These are phyloP conservation scores for Diorhabda carinulata DNA, from an alignment of 1,140 invertebrate species.

Conservation along the genomic window DNA sequence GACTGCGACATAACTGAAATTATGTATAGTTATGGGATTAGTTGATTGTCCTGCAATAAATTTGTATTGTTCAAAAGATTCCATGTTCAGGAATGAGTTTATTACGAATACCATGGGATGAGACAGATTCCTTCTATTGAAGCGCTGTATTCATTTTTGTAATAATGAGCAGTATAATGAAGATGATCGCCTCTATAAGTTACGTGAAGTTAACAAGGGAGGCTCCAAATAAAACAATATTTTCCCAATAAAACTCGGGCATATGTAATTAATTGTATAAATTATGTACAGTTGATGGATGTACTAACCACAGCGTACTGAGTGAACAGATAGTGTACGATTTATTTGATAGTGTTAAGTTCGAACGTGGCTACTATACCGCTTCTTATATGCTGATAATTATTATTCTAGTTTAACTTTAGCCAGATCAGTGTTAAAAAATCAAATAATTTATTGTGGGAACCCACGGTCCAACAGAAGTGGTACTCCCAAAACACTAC, in stretches of 20 bases:
- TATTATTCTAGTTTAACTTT: constrained; percentile 33
- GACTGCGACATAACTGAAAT: neutral
- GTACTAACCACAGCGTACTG: constrained; percentile 23
- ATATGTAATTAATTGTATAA: constrained; percentile 43
- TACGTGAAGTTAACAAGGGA: constrained; percentile 30
- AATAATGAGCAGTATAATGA: neutral
- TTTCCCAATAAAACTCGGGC: constrained; percentile 16
- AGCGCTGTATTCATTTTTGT: neutral
- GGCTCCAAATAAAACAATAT: constrained; percentile 11
- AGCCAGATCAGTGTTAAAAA: constrained; percentile 42
- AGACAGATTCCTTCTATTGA: neutral
- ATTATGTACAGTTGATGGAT: constrained; percentile 36
- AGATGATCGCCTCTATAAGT: neutral
- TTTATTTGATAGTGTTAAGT: constrained; percentile 34
- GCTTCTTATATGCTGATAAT: constrained; percentile 31
- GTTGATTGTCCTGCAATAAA: neutral
- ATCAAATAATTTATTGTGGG: constrained; percentile 38
- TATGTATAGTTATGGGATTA: neutral
- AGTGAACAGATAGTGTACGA: too few relatives aligned
- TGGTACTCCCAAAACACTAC: constrained; percentile 41
- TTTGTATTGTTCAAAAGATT: neutral
- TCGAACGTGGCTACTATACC: constrained; percentile 29
- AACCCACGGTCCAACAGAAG: constrained; percentile 43
- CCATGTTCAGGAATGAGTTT: neutral
- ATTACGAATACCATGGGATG: neutral